phyloP scores from a whole-genome alignment of 2,113 vertebrate species.

The Pterocles gutturalis region DNA sequence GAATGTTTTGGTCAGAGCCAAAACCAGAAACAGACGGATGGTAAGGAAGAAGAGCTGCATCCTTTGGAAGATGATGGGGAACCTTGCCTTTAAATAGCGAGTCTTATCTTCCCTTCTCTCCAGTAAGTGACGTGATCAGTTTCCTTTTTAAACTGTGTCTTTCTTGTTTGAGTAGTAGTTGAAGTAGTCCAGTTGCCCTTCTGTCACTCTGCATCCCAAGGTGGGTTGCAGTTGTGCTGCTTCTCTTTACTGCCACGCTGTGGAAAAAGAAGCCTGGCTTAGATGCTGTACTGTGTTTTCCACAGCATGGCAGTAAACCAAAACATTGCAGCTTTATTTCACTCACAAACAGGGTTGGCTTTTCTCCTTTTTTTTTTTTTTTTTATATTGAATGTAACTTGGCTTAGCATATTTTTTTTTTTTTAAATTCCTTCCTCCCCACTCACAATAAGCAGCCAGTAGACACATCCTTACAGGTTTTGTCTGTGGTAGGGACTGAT shows the following conservation, averaged over 20 bases:
- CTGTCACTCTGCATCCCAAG: neutral
- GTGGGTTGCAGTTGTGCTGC: neutral
- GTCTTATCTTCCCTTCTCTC: neutral
- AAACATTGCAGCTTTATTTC: neutral
- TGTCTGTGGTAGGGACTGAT: slow-evolving; percentile 33
- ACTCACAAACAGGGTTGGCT: neutral
- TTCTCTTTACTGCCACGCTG: slow-evolving; percentile 28
- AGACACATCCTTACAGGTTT: neutral
- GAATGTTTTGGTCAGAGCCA: slow-evolving; percentile 10
- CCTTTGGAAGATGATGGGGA: neutral
- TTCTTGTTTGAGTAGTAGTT: neutral
- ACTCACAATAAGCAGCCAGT: neutral
- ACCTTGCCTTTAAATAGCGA: neutral
- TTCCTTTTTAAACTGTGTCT: neutral
- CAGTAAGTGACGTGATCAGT: neutral
- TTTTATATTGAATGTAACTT: too few species aligned
- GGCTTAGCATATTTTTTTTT: neutral
- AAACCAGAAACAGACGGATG: neutral
- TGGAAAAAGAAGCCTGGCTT: slow-evolving; percentile 3
- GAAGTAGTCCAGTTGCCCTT: neutral
- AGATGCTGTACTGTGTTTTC: neutral
- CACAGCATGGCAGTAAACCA: slow-evolving; percentile 19
- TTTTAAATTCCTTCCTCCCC: neutral
- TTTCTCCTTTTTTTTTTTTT: neutral
- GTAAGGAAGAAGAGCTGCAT: neutral